These are phyloP conservation scores for Rana temporaria DNA, from an alignment of 2,113 vertebrate species.

Conservation along the genomic window DNA sequence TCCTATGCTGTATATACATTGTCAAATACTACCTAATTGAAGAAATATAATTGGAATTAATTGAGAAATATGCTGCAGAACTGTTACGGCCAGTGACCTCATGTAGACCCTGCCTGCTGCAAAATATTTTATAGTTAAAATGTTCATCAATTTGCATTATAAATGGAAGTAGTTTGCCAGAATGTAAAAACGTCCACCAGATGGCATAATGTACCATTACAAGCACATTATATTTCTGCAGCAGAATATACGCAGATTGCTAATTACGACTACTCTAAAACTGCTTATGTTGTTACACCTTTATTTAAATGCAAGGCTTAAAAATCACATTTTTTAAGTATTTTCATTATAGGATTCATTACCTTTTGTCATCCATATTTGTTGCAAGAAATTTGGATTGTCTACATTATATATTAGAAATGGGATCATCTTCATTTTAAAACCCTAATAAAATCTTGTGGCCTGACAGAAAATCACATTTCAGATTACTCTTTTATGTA, in stretches of 20 bases:
- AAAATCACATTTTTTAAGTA: neutral
- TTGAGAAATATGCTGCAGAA: neutral
- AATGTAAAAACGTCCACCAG: slow-evolving; percentile 38
- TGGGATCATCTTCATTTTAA: neutral
- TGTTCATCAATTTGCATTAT: neutral
- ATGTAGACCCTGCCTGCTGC: neutral
- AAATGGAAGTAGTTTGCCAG: neutral
- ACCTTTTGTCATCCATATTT: no score
- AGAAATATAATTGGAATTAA: no score
- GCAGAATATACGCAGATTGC: neutral
- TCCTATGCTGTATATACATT: no score
- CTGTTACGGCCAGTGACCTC: slow-evolving; percentile 6
- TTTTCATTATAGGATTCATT: no score
- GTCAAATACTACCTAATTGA: no score
- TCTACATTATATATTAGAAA: no score
- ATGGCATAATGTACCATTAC: slow-evolving; percentile 33
- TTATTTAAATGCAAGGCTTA: neutral
- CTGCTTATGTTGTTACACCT: neutral
- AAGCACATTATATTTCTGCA: neutral
- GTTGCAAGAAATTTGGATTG: no score
- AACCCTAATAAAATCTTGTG: neutral
- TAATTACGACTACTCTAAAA: neutral
- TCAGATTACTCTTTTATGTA: no score
- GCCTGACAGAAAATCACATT: neutral
- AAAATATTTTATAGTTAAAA: slow-evolving; percentile 2